A percentile compares a stretch with the other conserved stretches of the same genome.
Evolutionary conservation across 2,888 invertebrate genomes (phyloP).

Genomic region (Macrosoma leucophasiata): DNA sequence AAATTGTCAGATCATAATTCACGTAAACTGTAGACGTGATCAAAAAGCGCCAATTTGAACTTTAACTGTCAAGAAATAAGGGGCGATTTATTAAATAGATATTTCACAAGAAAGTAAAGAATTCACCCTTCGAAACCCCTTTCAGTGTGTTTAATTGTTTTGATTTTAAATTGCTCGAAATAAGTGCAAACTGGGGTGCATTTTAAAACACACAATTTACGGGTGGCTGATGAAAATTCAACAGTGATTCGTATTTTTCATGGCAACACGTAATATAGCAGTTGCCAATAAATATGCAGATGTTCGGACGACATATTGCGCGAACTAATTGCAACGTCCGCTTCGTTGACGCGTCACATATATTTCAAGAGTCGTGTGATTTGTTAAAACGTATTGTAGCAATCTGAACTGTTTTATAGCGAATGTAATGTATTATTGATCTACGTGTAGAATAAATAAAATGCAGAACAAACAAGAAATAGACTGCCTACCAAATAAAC

Average conservation of each 20-base stretch:
- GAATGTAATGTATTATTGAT: too few species aligned
- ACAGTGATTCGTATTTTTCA: conserved; percentile 9
- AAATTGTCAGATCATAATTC: conserved; percentile 63
- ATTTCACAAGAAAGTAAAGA: conserved; percentile 44
- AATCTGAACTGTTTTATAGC: too few species aligned
- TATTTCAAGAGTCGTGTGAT: conserved; percentile 24
- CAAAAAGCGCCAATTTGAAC: conserved; percentile 39
- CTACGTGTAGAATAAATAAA: too few species aligned
- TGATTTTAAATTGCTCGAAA: conserved; percentile 59
- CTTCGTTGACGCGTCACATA: conserved; percentile 35
- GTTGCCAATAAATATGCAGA: conserved; percentile 43
- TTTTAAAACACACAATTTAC: conserved; percentile 37
- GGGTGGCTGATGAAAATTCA: conserved; percentile 11
- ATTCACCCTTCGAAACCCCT: conserved; percentile 55
- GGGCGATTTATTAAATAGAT: conserved; percentile 14
- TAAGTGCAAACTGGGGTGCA: conserved; percentile 49
- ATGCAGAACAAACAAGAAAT: too few species aligned
- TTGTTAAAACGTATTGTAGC: too few species aligned
- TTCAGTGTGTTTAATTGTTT: conserved; percentile 66
- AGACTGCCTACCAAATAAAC: too few species aligned
- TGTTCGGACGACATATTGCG: conserved; percentile 39
- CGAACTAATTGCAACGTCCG: conserved; percentile 43
- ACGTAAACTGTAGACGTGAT: conserved; percentile 46
- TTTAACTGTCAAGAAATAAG: conserved; percentile 28
- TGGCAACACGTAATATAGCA: conserved; percentile 19